These are phyloP conservation scores for Chionoecetes opilio DNA, from an alignment of 1,140 invertebrate genomes.

Conservation along the genomic window DNA sequence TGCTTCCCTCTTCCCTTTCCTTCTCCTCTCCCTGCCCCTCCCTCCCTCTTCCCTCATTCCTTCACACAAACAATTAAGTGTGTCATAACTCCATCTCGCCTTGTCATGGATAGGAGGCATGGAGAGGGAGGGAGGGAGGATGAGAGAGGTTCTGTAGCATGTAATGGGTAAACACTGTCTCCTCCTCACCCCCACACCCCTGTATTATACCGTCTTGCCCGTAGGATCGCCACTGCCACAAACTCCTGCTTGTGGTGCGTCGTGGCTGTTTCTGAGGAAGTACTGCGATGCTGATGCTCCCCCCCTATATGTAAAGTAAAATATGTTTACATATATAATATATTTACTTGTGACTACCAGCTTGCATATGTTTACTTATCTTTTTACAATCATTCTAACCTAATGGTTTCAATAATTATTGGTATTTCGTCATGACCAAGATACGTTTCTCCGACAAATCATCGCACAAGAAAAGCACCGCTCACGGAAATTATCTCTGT, in stretches of 20 bases:
- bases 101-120: neutral
- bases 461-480: no score
- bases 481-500: no score
- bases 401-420: no score
- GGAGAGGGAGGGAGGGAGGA: neutral
- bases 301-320: no score
- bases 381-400: no score
- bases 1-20: neutral
- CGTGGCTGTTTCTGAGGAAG: neutral
- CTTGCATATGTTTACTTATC: no score
- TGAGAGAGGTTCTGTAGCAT: neutral
- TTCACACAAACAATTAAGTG: conserved; percentile 6
- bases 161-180: neutral
- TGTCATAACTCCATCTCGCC: conserved; percentile 11
- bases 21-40: neutral
- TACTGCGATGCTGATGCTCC: neutral
- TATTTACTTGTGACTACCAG: no score
- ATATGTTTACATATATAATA: no score
- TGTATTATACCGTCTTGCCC: neutral
- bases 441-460: no score
- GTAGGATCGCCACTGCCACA: neutral
- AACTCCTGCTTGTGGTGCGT: neutral
- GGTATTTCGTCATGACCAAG: no score
- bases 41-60: neutral
- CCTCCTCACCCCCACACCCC: neutral